Conservation (phyloP, 2,888 invertebrate species). For the Callimorpha dominula region DNA sequence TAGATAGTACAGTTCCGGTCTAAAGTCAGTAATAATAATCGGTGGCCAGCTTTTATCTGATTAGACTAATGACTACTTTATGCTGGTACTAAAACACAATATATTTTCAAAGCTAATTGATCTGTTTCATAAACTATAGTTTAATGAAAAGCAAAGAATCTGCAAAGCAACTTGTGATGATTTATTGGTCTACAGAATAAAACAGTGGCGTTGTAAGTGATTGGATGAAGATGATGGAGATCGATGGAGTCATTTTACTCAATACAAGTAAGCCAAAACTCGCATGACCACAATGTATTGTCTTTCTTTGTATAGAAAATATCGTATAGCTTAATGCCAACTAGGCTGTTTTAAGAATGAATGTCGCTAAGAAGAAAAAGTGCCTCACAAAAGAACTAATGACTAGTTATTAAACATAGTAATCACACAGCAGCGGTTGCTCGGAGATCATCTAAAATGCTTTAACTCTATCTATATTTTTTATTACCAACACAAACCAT, state of each 20-base stretch:
- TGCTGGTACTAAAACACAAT: not conserved
- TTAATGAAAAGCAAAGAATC: not conserved
- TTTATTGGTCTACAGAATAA: not conserved
- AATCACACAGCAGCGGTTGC: not conserved
- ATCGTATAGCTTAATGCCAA: no score
- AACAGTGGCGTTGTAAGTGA: not conserved
- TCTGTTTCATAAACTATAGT: not conserved
- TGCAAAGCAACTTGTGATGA: not conserved
- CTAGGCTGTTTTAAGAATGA: no score
- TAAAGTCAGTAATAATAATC: not conserved
- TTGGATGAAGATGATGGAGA: not conserved
- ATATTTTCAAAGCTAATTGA: not conserved
- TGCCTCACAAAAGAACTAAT: not conserved
- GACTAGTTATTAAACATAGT: not conserved
- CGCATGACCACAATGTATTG: not conserved
- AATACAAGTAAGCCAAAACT: not conserved
- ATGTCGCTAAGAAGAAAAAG: no score
- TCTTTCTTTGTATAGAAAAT: no score
- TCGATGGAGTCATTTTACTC: not conserved
- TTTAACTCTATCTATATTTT: not conserved
- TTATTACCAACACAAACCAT: not conserved
- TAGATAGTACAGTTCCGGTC: conserved; percentile 1
- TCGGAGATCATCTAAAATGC: not conserved
- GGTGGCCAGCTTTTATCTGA: not conserved
- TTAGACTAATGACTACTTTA: not conserved